Evolutionary conservation across 2,797 vertebrate genomes (phyloP), one percentile per base, ranked within the genome.

Genomic region (Notolepis coatsorum): DNA sequence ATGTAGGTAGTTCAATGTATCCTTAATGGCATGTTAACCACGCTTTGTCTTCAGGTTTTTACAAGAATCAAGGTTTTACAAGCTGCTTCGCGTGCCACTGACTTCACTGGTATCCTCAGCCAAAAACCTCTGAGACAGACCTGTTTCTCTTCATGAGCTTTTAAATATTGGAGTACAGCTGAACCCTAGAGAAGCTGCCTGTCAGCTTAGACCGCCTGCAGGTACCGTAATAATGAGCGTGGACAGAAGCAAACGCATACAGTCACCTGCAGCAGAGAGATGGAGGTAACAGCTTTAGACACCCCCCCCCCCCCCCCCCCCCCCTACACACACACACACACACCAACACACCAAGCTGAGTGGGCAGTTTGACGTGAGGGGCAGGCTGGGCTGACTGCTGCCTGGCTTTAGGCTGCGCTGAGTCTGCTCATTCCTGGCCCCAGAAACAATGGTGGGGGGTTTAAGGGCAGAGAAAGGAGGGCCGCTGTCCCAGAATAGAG

Each of bases 381-480:
- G 76, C 67, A 66, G n/a, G 62, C 66, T 81, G 83, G 83, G 46
- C 88, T 85, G 84, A 84, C 84, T 68, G 81, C 76, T 78, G 82
- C 73, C 82, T 50, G 87, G 90, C 90, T 91, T 92, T 91, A 82
- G 62, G 79, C 87, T 71, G 59, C 79, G 93, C 92, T 94, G 91
- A 94, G 89, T 88, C 87, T 66, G 88, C 92, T 93, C 89, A 93
- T 93, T 94, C 92, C 89, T 84, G 84, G 80, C 79, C 86, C 77
- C 73, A 79, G 37, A 73, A 73, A 94, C 91, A 93, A 93, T 91
- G 83, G 69, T 39, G 73, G 55, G 74, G 91, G 91, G 79, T 93
- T 92, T 92, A 90, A 73, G 67, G 58, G 79, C 63, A 88, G 78
- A 86, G 85, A 92, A 85, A 86, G 79, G 80, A 67, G 56, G 65